A percentile compares a stretch with the other conserved stretches of the same genome.
phyloP scores from a whole-genome alignment of 2,113 vertebrate genomes.

The Stigmatopora nigra region DNA sequence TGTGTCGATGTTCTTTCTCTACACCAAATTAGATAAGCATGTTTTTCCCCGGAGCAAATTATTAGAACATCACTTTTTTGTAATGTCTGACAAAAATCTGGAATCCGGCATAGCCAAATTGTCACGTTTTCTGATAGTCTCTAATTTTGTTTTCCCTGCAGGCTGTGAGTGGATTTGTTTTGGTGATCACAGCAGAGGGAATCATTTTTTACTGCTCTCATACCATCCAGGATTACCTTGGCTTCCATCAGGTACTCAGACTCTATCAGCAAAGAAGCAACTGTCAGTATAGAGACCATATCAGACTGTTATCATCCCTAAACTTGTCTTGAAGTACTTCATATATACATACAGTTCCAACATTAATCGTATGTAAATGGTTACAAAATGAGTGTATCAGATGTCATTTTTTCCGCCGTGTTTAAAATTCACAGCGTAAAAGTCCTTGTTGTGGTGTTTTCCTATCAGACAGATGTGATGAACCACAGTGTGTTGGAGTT shows the following conservation, averaged over 20 bases:
- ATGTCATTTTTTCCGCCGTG: neutral
- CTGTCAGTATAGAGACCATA: neutral
- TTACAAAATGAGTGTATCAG: neutral
- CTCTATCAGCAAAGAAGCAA: neutral
- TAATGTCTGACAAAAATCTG: neutral
- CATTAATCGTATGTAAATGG: neutral
- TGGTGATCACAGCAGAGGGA: conserved; percentile 70
- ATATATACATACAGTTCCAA: neutral
- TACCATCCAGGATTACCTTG: conserved; percentile 72
- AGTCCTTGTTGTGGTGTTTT: conserved; percentile 3
- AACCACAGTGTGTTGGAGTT: conserved; percentile 78
- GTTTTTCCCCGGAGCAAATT: neutral
- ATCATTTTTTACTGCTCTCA: conserved; percentile 71
- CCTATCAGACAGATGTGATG: conserved; percentile 75
- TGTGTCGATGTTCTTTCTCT: neutral
- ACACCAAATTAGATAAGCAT: neutral
- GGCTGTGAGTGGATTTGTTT: conserved; percentile 70
- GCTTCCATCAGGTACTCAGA: conserved; percentile 69
- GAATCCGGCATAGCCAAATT: neutral
- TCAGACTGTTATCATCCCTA: neutral
- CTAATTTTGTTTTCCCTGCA: conserved; percentile 32
- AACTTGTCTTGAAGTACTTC: neutral
- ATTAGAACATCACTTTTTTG: neutral
- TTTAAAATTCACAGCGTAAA: neutral
- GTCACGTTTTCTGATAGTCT: neutral